Percentiles rank a stretch among this genome's conserved stretches.
Conservation (phyloP, 2,113 vertebrate genomes). For the Oceanites oceanicus region DNA sequence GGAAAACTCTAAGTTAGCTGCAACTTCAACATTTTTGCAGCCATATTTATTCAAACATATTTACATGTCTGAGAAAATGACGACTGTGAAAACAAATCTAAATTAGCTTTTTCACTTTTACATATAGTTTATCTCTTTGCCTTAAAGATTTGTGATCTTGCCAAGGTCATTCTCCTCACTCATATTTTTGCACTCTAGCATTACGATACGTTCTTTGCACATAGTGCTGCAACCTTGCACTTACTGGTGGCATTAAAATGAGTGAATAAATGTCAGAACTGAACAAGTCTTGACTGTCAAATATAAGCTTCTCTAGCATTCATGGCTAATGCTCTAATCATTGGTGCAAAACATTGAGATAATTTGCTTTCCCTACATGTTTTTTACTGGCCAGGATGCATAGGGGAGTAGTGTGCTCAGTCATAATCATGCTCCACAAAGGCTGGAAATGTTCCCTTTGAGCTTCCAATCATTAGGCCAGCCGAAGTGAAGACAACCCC, state of each 20-base stretch:
- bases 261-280: slow-evolving; percentile 64
- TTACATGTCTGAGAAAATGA: slow-evolving; percentile 29
- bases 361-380: slow-evolving; percentile 75
- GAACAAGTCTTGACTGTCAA: slow-evolving; percentile 62
- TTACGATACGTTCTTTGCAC: slow-evolving; percentile 14
- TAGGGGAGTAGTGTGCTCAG: slow-evolving; percentile 56
- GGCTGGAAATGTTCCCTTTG: slow-evolving; percentile 78
- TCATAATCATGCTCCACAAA: slow-evolving; percentile 75
- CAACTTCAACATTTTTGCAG: slow-evolving; percentile 13
- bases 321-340: slow-evolving; percentile 70
- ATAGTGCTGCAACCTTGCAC: slow-evolving; percentile 1
- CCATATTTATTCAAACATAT: not conserved
- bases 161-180: slow-evolving; percentile 36
- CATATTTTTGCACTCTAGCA: slow-evolving; percentile 19
- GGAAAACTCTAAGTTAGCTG: not conserved
- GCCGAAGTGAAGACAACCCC: slow-evolving; percentile 82
- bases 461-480: slow-evolving; percentile 77
- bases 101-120: slow-evolving; percentile 22
- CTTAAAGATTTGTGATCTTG: slow-evolving; percentile 55
- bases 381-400: slow-evolving; percentile 73
- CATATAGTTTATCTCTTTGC: slow-evolving; percentile 35
- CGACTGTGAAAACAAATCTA: slow-evolving; percentile 1
- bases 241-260: slow-evolving; percentile 58
- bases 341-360: slow-evolving; percentile 74
- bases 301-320: slow-evolving; percentile 60